Base-by-base conservation (phyloP, 2,797 vertebrate genomes). In the Oryzias dopingdopingensis region DNA sequence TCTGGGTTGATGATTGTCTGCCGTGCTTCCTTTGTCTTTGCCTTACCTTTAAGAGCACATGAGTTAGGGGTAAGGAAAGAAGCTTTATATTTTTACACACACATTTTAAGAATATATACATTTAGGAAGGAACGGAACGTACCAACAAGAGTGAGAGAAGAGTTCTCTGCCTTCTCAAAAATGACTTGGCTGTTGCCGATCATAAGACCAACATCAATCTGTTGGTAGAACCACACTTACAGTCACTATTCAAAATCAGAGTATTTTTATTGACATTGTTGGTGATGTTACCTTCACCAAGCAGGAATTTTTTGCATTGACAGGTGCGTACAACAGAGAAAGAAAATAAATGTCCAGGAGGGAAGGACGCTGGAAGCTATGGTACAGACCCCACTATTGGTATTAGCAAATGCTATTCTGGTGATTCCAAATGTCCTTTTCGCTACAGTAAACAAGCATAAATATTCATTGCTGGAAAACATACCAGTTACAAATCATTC, bases 1-100 rank as follows among this genome's bases (percentile, higher is more conserved):
- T 99, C 96, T 0, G 96, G 97, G 80, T 98, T 99, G 87, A 99
- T 99, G 87, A 99, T 98, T 0, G 96, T 96, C 86, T 99, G 97
- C 0, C 96, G 91, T 1, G 94, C 92, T 72, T 98, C 95, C 81
- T 94, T 95, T 70, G 96, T 96, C 88, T 96, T 99, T 44, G 96
- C 91, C 78, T 98, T 99, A 14, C 97, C 97, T 99, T 65, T 37
- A 48, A 4, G 14, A 61, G 52, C 0, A 48, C 4, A 20, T 0
- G 14, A 50, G 46, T 14, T 6, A 4, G 17, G 43, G 12, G 16
- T 3, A 45, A 45, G 43, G 1, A n/a, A 20, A 45, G n/a, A 7
- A 45, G 6, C 4, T 16, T 44, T 17, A 2, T 12, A 12, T 12
- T 2, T 44, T 17, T 6, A 22, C 2, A 22, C 20, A 22, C 20